Percentiles rank a stretch among this genome's conserved stretches.
Conservation (phyloP, 2,113 vertebrate species). For the Athene noctua region DNA sequence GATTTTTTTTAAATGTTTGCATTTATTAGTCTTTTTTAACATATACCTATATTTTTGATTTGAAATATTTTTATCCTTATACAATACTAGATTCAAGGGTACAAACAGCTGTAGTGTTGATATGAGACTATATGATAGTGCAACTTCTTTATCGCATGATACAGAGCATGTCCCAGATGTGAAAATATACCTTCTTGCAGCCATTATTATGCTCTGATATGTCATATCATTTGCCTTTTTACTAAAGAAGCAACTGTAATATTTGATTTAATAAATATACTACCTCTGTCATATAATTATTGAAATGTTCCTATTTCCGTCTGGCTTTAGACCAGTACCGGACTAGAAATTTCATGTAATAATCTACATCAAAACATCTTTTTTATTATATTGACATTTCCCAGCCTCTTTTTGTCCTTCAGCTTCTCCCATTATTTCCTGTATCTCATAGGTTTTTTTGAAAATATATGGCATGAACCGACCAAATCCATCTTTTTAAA, state of each 20-base stretch:
- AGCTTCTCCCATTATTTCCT: neutral
- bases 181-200: neutral
- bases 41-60: neutral
- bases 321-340: neutral
- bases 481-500: neutral
- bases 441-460: neutral
- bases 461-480: neutral
- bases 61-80: neutral
- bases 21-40: neutral
- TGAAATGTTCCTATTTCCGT: neutral
- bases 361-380: neutral
- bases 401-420: neutral
- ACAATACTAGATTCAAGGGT: neutral
- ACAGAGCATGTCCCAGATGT: neutral
- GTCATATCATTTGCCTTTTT: neutral
- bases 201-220: neutral
- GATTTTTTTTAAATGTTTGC: neutral
- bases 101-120: neutral
- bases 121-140: rapidly evolving
- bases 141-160: neutral
- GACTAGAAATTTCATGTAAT: neutral
- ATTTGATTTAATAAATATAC: neutral
- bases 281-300: neutral
- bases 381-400: neutral
- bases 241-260: neutral